These are phyloP conservation scores for Brachionus koreanus DNA, from an alignment of 1,140 invertebrate species.

Conservation along the genomic window DNA sequence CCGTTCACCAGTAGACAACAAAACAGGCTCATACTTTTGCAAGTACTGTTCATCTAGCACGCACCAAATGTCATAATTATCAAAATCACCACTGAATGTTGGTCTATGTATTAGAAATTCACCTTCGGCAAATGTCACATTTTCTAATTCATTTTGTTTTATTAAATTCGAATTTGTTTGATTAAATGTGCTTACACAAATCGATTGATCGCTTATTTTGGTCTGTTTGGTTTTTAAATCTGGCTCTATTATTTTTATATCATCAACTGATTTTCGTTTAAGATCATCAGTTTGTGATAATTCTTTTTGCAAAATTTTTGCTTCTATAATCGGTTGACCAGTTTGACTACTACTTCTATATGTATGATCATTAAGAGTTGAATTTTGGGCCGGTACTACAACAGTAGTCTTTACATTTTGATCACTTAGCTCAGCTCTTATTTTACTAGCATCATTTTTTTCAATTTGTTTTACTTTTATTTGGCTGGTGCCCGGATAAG, in stretches of 20 bases:
- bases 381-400: not conserved
- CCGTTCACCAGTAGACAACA: constrained; percentile 29
- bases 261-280: not conserved
- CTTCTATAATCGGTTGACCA: not conserved
- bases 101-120: constrained; percentile 40
- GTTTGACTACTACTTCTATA: not conserved
- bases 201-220: not conserved
- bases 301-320: constrained; percentile 22
- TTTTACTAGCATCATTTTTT: not conserved
- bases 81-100: constrained; percentile 44
- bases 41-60: constrained; percentile 33
- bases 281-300: not conserved
- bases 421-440: not conserved
- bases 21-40: constrained; percentile 43
- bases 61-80: constrained; percentile 43
- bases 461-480: not conserved
- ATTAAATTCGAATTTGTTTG: not conserved
- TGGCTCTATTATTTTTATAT: not conserved
- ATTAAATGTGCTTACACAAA: not conserved
- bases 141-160: constrained; percentile 1
- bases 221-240: not conserved
- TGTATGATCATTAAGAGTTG: constrained; percentile 38
- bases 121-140: constrained; percentile 11
- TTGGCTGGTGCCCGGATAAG: not conserved
- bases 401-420: not conserved